Conservation (phyloP, 2,888 invertebrate genomes). For the Emesis russula region DNA sequence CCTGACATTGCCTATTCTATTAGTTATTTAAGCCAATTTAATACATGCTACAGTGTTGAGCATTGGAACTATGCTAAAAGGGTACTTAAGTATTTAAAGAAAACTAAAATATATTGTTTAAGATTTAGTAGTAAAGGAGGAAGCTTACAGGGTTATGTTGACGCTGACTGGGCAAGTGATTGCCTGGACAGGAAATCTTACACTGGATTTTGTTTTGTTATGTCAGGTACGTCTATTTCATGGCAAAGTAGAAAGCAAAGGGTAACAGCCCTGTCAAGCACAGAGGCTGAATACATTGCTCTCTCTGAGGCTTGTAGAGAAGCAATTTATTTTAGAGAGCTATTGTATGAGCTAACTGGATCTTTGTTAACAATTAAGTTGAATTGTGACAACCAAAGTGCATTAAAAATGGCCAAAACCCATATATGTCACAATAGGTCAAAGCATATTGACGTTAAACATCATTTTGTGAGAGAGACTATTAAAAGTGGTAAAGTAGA, state of each 20-base stretch:
- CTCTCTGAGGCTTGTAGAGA: not conserved
- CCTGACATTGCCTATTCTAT: not conserved
- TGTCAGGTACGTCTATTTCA: not conserved
- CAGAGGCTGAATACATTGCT: not conserved
- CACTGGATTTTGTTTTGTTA: too few species aligned
- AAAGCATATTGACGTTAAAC: not conserved
- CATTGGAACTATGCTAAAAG: not conserved
- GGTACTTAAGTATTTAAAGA: not conserved
- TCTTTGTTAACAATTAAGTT: not conserved
- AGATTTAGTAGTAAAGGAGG: not conserved
- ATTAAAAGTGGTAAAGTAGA: too few species aligned
- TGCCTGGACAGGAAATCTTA: too few species aligned
- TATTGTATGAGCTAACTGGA: constrained; percentile 5
- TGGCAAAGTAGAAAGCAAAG: not conserved
- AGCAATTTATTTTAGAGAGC: constrained; percentile 1
- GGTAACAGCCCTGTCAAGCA: not conserved
- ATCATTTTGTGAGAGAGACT: not conserved
- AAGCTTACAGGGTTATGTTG: too few species aligned
- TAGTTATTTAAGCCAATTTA: not conserved
- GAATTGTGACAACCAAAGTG: constrained; percentile 1
- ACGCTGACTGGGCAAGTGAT: too few species aligned
- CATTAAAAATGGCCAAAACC: not conserved
- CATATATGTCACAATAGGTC: not conserved
- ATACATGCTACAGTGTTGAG: not conserved
- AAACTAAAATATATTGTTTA: constrained; percentile 1